Conservation (phyloP, 2,888 invertebrate species). For the Drosophila limbata region DNA sequence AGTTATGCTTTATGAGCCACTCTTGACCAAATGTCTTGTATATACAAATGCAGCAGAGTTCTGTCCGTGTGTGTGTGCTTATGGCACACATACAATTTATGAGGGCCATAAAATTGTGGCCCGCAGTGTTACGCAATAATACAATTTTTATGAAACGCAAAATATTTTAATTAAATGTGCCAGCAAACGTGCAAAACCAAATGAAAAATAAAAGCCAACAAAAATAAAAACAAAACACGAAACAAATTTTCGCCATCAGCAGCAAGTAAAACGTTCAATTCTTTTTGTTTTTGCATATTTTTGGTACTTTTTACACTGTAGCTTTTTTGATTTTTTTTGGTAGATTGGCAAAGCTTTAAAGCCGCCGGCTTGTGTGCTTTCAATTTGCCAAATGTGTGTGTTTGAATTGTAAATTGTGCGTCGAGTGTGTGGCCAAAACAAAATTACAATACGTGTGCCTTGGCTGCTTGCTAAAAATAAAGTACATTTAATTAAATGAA, state of each 20-base stretch:
- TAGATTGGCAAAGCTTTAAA: slow-evolving; percentile 33
- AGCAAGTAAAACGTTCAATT: slow-evolving; percentile 32
- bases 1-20: slow-evolving; percentile 59
- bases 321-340: slow-evolving; percentile 15
- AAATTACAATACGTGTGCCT: slow-evolving; percentile 40
- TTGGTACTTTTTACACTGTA: neutral
- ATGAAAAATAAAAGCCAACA: slow-evolving; percentile 10
- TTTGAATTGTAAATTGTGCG: neutral
- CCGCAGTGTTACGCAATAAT: slow-evolving; percentile 60
- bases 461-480: slow-evolving; percentile 28
- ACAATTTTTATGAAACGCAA: slow-evolving; percentile 19
- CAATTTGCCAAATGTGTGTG: slow-evolving; percentile 52
- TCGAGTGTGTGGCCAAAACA: slow-evolving; percentile 38
- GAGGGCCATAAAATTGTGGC: slow-evolving; percentile 55
- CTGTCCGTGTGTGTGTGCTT: slow-evolving; percentile 3
- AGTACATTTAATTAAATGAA: slow-evolving; percentile 46
- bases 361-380: slow-evolving; percentile 66
- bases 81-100: slow-evolving; percentile 39
- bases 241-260: slow-evolving; percentile 46
- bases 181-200: slow-evolving; percentile 24
- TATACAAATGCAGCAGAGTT: slow-evolving; percentile 39
- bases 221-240: slow-evolving; percentile 20
- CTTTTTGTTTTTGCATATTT: slow-evolving; percentile 1
- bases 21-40: slow-evolving; percentile 58
- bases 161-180: slow-evolving; percentile 74